phyloP scores from a whole-genome alignment of 2,113 vertebrate species.

The Myotis lucifugus region DNA sequence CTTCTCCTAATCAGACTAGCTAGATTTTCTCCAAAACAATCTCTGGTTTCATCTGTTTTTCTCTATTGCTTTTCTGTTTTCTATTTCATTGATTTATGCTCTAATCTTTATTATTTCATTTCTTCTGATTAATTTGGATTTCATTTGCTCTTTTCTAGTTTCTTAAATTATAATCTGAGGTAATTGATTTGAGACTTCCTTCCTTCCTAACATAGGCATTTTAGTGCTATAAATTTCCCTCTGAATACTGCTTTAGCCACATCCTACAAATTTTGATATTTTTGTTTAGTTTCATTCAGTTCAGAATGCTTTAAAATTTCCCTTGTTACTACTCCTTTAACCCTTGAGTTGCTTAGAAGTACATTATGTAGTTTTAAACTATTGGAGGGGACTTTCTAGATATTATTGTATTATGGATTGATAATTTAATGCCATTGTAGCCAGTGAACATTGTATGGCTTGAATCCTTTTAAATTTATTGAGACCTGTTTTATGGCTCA shows the following conservation, averaged over 20 bases:
- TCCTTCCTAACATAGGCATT: neutral
- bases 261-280: conserved; percentile 37
- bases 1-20: neutral
- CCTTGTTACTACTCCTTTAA: neutral
- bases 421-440: neutral
- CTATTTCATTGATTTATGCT: neutral
- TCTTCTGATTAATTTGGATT: neutral
- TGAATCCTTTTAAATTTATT: conserved; percentile 39
- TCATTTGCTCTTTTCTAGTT: conserved; percentile 30
- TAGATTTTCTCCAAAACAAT: conserved; percentile 4
- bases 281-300: conserved; percentile 1
- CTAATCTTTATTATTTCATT: neutral
- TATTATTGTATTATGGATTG: neutral
- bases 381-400: neutral
- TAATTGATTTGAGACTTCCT: neutral
- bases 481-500: neutral
- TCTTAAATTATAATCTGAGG: neutral
- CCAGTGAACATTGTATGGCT: neutral
- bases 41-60: conserved; percentile 23
- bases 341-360: neutral
- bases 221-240: conserved; percentile 5
- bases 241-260: neutral
- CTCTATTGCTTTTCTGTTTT: neutral
- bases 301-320: conserved; percentile 1
- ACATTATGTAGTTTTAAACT: neutral